Evolutionary conservation across 2,113 vertebrate species (phyloP), one percentile per base, ranked within the genome.

Genomic region (Anarhynchus alexandrinus): DNA sequence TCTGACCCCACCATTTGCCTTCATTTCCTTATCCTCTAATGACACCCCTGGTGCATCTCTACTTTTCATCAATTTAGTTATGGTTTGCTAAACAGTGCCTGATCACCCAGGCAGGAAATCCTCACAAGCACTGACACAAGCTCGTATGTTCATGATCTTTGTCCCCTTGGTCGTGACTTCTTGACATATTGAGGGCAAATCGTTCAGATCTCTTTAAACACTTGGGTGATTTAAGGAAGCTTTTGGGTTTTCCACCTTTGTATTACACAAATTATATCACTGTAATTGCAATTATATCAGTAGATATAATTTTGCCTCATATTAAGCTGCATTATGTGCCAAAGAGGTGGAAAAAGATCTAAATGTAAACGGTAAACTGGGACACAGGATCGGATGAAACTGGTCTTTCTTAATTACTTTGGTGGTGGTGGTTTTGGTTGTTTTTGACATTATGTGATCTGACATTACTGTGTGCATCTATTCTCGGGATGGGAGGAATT

Each of bases 71-170:
- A 45, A 0, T 47, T 14, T 55, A 21, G 21, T 20, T 57, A 16
- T 45, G 25, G 12, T 58, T 73, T 27, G 12, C 38, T 30, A 32
- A 21, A 2, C 9, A 32, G 30, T 34, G 21, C 30, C 49, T 83
- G 64, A 30, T 49, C 40, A 43, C 15, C 26, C 14, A 57, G 32
- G 21, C 26, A 76, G 54, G 30, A 83, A 27, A 2, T 36, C 36
- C 5, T 20, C n/a, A 42, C 5, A 32, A n/a, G 16, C 27, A 36
- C 22, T 0, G 0, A 25, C 17, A 22, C 3, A 18, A 40, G 8
- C 20, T 65, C 12, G 2, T 42, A 3, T 0, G 0, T 21, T 93
- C 25, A 17, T 12, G 8, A 19, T 4, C 21, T 65, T 85, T 66
- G 43, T 65, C 49, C 40, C 72, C 34, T 58, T 40, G 9, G 34